Evolutionary conservation across 2,113 vertebrate genomes (phyloP).

Genomic region (Cyphomyrus plagiostoma): DNA sequence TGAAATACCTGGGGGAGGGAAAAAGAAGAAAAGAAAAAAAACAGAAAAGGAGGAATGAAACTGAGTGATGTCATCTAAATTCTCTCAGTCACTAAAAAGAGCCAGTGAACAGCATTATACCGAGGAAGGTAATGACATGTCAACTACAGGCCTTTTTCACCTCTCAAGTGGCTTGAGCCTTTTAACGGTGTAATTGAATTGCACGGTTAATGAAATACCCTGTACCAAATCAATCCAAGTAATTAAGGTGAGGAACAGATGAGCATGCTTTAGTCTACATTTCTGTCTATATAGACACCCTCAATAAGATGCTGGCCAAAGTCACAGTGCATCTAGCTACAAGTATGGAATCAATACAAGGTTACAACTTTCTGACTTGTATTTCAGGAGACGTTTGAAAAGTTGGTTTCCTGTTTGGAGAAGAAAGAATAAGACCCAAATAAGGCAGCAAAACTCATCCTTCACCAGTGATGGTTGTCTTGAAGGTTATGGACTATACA

Average conservation of each 20-base stretch:
- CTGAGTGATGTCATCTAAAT: not conserved
- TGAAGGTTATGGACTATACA: not conserved
- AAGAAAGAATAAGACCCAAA: not conserved
- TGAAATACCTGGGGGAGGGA: not conserved
- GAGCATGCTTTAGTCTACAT: not conserved
- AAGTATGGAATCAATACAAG: not conserved
- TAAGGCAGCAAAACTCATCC: not conserved
- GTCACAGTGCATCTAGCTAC: not conserved
- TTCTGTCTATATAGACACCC: not conserved
- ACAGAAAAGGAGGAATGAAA: not conserved
- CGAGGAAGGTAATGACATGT: not conserved
- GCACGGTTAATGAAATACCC: constrained; percentile 10
- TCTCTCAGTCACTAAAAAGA: constrained; percentile 1
- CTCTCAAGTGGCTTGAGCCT: constrained; percentile 11
- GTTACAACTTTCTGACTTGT: not conserved
- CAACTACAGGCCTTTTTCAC: not conserved
- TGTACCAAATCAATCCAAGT: constrained; percentile 7
- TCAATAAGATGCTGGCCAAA: not conserved
- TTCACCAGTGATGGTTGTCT: not conserved
- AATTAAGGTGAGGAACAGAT: constrained; percentile 2
- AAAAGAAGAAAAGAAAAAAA: not conserved
- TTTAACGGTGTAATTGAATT: constrained; percentile 22
- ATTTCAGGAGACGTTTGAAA: not conserved
- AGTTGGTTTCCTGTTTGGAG: not conserved
- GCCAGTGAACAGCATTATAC: not conserved